Evolutionary conservation across 2,888 invertebrate genomes (phyloP), one percentile per base, ranked within the genome.

Genomic region (Andricus curvator): DNA sequence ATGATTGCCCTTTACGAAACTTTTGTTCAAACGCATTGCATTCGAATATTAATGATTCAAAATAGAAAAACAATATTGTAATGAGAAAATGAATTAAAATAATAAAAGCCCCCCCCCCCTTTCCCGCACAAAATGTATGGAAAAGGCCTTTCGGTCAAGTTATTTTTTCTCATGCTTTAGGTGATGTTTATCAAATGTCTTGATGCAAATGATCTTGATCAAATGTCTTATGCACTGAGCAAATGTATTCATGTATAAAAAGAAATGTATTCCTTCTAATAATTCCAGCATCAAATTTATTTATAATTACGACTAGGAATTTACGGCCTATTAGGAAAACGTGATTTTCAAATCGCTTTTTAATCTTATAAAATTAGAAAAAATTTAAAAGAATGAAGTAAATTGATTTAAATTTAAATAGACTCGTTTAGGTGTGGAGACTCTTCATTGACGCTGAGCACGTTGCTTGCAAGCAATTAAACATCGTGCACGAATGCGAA

Each of bases 391-490:
- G 51, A 51, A 3, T 51, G 51, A 51, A 51, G 51, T 51, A 51
- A 51, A 51, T n/a, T 51, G 51, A 51, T 51, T 51, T 62, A 25
- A 62, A 62, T 25, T 25, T 62, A 62, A 62, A 22, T 62, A 62
- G 25, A 62, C 62, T 62, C 25, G 62, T 62, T 62, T n/a, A 62
- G 62, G 62, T 25, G 22, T 25, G 62, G 62, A 80, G n/a, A 44
- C 65, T 66, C 22, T 66, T 77, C 80, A 78, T 77, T 37, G 37
- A 66, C 25, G 67, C 80, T 29, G 77, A 56, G 37, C 80, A 80
- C 77, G 80, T 80, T 80, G 77, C 66, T 48, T 62, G 56, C 65
- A 66, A 68, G 65, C 22, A 78, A 80, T 80, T 77, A 78, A 77
- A 56, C 60, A 37, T 44, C 77, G 29, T 65, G 76, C 33, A 20